Conservation (phyloP, 2,888 invertebrate genomes). For the Diaperis boleti region DNA sequence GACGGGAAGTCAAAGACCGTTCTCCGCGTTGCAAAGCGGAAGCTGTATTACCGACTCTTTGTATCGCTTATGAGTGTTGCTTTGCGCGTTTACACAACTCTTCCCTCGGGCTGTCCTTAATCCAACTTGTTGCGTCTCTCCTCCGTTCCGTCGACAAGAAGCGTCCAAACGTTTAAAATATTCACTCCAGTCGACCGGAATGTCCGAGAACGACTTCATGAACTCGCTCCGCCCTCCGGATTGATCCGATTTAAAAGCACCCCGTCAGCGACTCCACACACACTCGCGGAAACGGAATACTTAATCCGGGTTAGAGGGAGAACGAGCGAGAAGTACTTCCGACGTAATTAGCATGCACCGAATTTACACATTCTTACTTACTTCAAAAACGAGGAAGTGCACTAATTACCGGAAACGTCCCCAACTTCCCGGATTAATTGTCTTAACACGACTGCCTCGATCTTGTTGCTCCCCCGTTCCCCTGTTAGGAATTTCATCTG, state of each 20-base stretch:
- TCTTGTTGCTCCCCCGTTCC: not conserved
- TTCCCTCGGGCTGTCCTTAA: not conserved
- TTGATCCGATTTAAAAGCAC: slow-evolving; percentile 20
- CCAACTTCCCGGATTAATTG: not conserved
- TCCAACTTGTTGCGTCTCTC: slow-evolving; percentile 36
- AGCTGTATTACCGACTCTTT: not conserved
- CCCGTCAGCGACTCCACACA: slow-evolving; percentile 13
- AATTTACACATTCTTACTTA: not conserved
- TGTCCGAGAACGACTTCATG: slow-evolving; percentile 17
- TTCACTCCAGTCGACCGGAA: slow-evolving; percentile 22
- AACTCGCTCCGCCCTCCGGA: slow-evolving; percentile 6
- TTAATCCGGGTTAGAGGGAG: not conserved
- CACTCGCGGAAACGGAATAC: not conserved
- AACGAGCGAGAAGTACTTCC: not conserved
- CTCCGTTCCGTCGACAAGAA: slow-evolving; percentile 1
- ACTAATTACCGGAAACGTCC: not conserved
- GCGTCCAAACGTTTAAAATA: slow-evolving; percentile 30
- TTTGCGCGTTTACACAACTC: not conserved
- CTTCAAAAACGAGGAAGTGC: not conserved
- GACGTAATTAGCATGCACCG: not conserved
- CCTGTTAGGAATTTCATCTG: not conserved
- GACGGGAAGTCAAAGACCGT: slow-evolving; percentile 1
- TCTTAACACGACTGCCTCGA: not conserved
- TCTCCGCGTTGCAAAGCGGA: too few species aligned
- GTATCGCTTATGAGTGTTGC: not conserved